A percentile compares a stretch with the other conserved stretches of the same genome.
Evolutionary conservation across 1,140 invertebrate species (phyloP).

Genomic region (Drosophila varians): DNA sequence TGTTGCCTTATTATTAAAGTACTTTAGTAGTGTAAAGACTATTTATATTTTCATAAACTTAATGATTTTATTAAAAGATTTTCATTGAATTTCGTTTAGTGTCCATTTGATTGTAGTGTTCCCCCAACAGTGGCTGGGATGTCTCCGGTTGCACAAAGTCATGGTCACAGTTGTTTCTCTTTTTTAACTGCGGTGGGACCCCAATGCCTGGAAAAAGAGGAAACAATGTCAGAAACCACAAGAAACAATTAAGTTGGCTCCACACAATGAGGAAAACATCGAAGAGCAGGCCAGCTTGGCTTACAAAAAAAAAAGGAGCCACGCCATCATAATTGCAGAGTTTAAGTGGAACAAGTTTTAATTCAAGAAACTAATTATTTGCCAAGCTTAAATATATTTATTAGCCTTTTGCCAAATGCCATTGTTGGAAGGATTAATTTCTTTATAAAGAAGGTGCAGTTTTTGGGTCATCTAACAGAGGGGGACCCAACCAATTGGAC

Average conservation of each 20-base stretch:
- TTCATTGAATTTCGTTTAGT: background rate
- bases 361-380: background rate
- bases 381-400: background rate
- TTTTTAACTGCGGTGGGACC: slow-evolving; percentile 2
- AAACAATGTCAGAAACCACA: slow-evolving; percentile 49
- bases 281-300: slow-evolving; percentile 18
- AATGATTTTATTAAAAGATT: background rate
- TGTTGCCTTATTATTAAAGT: background rate
- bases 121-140: slow-evolving; percentile 25
- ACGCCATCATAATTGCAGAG: slow-evolving; percentile 1
- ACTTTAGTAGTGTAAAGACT: background rate
- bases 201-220: background rate
- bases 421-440: background rate
- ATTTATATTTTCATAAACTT: background rate
- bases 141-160: slow-evolving; percentile 63
- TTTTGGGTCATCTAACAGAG: slow-evolving; percentile 38
- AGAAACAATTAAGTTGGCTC: slow-evolving; percentile 62
- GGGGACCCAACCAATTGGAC: background rate
- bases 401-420: background rate
- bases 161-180: slow-evolving; percentile 43
- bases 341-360: background rate
- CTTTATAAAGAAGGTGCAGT: background rate
- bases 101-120: background rate
- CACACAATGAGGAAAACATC: slow-evolving; percentile 33
- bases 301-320: slow-evolving; percentile 7